Percentiles rank a stretch among this genome's conserved stretches.
Conservation (phyloP, 2,113 vertebrate genomes). For the Mesocricetus auratus region DNA sequence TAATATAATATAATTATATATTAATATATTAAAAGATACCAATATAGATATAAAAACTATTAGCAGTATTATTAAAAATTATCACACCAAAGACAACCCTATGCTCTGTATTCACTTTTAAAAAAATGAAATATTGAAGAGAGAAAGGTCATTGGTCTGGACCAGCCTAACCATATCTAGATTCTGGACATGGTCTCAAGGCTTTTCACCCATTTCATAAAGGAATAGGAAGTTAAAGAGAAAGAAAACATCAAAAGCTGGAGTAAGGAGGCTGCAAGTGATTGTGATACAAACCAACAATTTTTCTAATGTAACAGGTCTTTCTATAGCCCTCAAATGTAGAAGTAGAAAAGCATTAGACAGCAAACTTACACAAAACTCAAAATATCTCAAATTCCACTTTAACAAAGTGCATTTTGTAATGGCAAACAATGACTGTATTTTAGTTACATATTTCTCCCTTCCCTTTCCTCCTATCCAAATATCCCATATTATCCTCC, state of each 20-base stretch:
- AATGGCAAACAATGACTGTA: not conserved
- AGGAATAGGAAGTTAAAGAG: not conserved
- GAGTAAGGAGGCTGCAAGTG: not conserved
- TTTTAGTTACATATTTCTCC: not conserved
- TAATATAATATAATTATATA: not conserved
- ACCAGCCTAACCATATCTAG: not conserved
- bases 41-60: not conserved
- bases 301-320: not conserved
- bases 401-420: not conserved
- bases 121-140: not conserved
- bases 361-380: not conserved
- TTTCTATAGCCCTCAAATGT: not conserved
- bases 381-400: not conserved
- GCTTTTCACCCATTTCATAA: not conserved
- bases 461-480: not conserved
- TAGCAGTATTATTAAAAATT: not conserved
- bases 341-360: not conserved
- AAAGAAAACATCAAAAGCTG: not conserved
- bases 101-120: not conserved
- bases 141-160: not conserved
- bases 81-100: not conserved
- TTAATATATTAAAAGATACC: not conserved
- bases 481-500: not conserved
- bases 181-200: not conserved
- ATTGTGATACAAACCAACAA: not conserved